Conservation (phyloP, 2,888 invertebrate genomes). For the Trachelus tabidus region DNA sequence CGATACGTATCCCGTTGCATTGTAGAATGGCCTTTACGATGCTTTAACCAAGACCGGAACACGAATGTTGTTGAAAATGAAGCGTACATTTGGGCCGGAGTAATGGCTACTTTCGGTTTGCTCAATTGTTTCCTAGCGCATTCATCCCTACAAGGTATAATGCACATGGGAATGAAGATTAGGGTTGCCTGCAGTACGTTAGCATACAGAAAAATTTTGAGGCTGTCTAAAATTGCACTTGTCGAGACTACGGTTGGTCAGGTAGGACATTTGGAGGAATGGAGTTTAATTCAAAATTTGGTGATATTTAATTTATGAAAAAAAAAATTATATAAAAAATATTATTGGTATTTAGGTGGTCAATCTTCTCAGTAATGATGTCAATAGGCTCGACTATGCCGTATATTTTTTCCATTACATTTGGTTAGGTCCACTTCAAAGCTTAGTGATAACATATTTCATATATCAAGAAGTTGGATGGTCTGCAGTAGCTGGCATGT, state of each 20-base stretch:
- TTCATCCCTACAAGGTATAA: conserved; percentile 74
- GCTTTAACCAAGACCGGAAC: conserved; percentile 36
- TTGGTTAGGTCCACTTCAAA: conserved; percentile 80
- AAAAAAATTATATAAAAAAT: background rate
- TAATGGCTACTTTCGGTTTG: conserved; percentile 56
- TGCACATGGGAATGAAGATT: conserved; percentile 77
- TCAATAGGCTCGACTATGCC: conserved; percentile 79
- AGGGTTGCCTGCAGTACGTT: conserved; percentile 77
- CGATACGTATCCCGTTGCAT: no score
- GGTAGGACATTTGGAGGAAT: conserved; percentile 49
- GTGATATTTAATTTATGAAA: background rate
- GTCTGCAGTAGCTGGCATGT: conserved; percentile 69
- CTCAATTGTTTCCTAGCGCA: conserved; percentile 66
- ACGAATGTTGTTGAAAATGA: conserved; percentile 38
- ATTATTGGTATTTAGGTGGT: conserved; percentile 64
- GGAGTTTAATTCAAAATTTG: background rate
- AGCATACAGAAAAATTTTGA: conserved; percentile 80
- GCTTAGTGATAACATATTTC: conserved; percentile 71
- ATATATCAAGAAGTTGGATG: conserved; percentile 68
- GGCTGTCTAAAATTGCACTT: conserved; percentile 80
- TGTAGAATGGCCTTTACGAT: conserved; percentile 51
- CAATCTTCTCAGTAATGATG: conserved; percentile 80
- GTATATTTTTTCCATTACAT: conserved; percentile 78
- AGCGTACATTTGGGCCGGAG: conserved; percentile 66
- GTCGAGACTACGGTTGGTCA: conserved; percentile 83